Evolutionary conservation across 2,113 vertebrate species (phyloP).

Genomic region (mouse (Mus musculus)): GRCm39 chr7:114738501-114739000

Average conservation of each 20-base stretch:
- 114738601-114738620: background rate
- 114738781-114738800: constrained; percentile 29
- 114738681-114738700: constrained; percentile 77
- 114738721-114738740: constrained; percentile 75
- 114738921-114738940: background rate
- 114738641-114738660: constrained; percentile 67
- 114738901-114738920: background rate
- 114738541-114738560: constrained; percentile 68
- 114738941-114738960: background rate
- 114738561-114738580: constrained; percentile 74
- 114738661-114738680: constrained; percentile 67
- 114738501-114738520: constrained; percentile 71
- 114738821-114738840: constrained; percentile 50
- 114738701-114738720: constrained; percentile 66
- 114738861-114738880: background rate
- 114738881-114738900: background rate
- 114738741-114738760: constrained; percentile 72
- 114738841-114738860: background rate
- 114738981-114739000: background rate
- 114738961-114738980: background rate
- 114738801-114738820: constrained; percentile 3
- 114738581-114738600: constrained; percentile 62
- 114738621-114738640: constrained; percentile 64
- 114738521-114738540: constrained; percentile 76
- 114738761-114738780: constrained; percentile 71